Evolutionary conservation across 2,888 invertebrate genomes (phyloP), one percentile per base, ranked within the genome.

Genomic region (Acleris laterana): DNA sequence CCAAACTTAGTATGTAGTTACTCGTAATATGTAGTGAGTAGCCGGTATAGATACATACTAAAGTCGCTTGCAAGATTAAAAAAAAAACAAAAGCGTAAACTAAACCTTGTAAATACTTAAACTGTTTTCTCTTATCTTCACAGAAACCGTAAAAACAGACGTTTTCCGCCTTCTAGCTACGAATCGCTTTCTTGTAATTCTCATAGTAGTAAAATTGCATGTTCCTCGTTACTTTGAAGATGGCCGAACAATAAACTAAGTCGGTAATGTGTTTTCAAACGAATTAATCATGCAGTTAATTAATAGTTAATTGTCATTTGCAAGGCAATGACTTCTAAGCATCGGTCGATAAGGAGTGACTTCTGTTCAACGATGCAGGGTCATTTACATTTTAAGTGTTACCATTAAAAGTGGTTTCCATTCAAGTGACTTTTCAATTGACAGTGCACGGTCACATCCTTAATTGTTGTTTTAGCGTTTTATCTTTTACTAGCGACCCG

Each of bases 101-200:
- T 32, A 32, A 28, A 38, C n/a, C n/a, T 17, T 5, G 46, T 6
- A 6, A 46, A 46, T 13, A 46, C 6, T 16, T 5, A 46, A 17
- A 46, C 1, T 46, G 7, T 46, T n/a, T 17, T 46, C 16, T 44
- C 16, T 46, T 7, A 46, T n/a, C 13, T 44, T n/a, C 3, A 46
- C 17, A 46, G 46, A 46, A 46, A 46, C 16, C 7, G n/a, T 46
- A n/a, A n/a, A 46, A 46, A 6, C 6, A 46, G 7, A 46, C 17
- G 46, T n/a, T 46, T 46, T 46, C 17, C 46, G n/a, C 22, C 42
- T 55, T 56, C 44, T 44, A 2, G 11, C n/a, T 44, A 19, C n/a
- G 56, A 25, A 25, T 22, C 44, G 20, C 38, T 44, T 56, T 44
- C 56, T 44, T 11, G 44, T 56, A 56, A 38, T 13, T 22, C 42